Evolutionary conservation across 2,113 vertebrate genomes (phyloP).

Genomic region (Formicarius rufipectus): DNA sequence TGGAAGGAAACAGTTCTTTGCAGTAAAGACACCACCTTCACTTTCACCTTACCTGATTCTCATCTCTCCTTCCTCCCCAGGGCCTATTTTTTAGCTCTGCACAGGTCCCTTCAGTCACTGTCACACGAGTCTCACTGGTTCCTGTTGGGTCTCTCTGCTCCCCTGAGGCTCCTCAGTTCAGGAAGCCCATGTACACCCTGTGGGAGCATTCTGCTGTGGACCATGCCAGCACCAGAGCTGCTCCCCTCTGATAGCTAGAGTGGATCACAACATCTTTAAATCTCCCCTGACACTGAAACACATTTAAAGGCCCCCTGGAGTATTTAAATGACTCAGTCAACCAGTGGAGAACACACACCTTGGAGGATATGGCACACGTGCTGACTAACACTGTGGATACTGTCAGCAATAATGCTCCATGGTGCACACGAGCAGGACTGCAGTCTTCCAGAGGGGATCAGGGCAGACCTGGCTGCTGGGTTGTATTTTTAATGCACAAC

Average conservation of each 20-base stretch:
- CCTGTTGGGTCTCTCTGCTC: not conserved
- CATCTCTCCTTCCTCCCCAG: not conserved
- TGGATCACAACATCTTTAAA: not conserved
- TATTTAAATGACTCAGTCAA: not conserved
- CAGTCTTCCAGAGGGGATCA: not conserved
- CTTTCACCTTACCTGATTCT: not conserved
- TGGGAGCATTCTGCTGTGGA: not conserved
- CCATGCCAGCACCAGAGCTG: not conserved
- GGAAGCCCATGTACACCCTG: fast-evolving
- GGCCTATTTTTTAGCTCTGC: not conserved
- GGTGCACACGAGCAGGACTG: fast-evolving
- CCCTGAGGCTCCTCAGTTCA: not conserved
- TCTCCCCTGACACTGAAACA: not conserved
- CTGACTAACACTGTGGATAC: not conserved
- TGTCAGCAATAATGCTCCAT: not conserved
- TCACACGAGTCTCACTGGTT: too few species aligned
- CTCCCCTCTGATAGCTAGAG: not conserved
- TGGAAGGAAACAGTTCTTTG: not conserved
- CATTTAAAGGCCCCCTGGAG: not conserved
- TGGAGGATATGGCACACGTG: not conserved
- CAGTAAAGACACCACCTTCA: not conserved
- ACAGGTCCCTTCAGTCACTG: not conserved
- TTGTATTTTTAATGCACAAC: not conserved
- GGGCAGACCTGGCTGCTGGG: not conserved
- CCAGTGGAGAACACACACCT: not conserved